Evolutionary conservation across 1,140 invertebrate species (phyloP), one percentile per base, ranked within the genome.

Genomic region (Brachionus koreanus): DNA sequence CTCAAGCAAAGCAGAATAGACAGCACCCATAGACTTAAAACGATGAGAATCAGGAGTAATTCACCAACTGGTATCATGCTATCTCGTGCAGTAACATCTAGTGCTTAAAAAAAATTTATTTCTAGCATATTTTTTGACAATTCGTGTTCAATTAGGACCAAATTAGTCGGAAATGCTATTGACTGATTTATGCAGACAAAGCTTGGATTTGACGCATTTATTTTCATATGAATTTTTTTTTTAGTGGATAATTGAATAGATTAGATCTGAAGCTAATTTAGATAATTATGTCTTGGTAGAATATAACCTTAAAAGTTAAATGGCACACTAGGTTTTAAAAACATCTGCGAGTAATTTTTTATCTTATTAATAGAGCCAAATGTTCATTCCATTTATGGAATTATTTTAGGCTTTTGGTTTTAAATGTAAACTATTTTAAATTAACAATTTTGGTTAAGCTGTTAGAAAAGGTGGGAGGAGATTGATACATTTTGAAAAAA

Each of bases 1-100:
- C 39, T 79, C 25, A 57, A 37, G 61, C 49, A 79, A 39, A 79
- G 39, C 23, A 79, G 23, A 13, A 79, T 79, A 10, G 76, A 79
- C 9, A 61, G 13, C 25, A 65, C 16, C 76, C 76, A 79, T 12
- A 79, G 19, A 25, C 35, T 46, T 29, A 74, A 39, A 25, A 74
- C 69, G 37, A 46, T 19, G 23, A 74, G 13, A 5, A 74, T 46
- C 6, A 74, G 33, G 23, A 23, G 23, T 23, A 74, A n/a, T 35
- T 74, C 69, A 25, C 69, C 69, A 46, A 43, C 10, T 42, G 37
- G 69, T 42, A 69, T 69, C 65, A 69, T 69, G 19, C 19, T 39
- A 35, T 69, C 5, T 19, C 65, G 33, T 42, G 37, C 37, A 12
- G 65, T 19, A 16, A 69, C 65, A 69, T 69, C 65, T 19, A 69